A percentile compares a stretch with the other conserved stretches of the same genome.
Evolutionary conservation across 2,797 vertebrate species (phyloP).

Genomic region (Podargus strigoides): DNA sequence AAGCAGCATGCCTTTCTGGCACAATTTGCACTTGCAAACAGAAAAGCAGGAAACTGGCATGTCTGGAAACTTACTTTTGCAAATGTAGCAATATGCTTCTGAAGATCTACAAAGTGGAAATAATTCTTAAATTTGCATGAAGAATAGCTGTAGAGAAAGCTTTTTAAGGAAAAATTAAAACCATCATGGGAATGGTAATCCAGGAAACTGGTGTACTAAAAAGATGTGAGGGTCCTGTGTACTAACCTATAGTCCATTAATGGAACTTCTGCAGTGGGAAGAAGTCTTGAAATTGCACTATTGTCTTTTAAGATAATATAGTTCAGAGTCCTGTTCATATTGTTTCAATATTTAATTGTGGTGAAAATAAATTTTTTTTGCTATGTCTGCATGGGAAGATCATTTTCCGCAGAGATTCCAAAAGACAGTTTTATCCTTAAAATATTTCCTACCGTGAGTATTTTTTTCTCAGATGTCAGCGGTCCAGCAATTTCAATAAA

Average conservation of each 20-base stretch:
- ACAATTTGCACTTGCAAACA: not conserved
- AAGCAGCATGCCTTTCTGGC: not conserved
- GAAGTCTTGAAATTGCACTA: not conserved
- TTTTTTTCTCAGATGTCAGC: not conserved
- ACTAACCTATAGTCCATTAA: not conserved
- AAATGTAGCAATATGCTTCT: not conserved
- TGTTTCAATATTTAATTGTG: not conserved
- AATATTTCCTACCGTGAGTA: not conserved
- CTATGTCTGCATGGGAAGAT: not conserved
- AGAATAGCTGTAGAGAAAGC: not conserved
- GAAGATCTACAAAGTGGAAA: not conserved
- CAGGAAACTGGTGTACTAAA: not conserved
- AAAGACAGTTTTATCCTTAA: not conserved
- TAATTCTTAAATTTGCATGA: not conserved
- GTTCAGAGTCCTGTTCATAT: not conserved
- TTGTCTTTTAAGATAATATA: not conserved
- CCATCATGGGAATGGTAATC: rapidly evolving
- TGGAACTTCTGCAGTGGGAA: not conserved
- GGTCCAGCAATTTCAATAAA: not conserved
- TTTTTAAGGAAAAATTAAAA: not conserved
- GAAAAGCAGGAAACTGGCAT: not conserved
- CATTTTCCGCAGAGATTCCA: not conserved
- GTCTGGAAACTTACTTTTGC: not conserved
- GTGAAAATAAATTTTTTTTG: not conserved
- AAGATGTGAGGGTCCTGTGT: not conserved